Evolutionary conservation across 92 coral and sea anemone genomes (phyloP).

Genomic region (Muricea muricata): DNA sequence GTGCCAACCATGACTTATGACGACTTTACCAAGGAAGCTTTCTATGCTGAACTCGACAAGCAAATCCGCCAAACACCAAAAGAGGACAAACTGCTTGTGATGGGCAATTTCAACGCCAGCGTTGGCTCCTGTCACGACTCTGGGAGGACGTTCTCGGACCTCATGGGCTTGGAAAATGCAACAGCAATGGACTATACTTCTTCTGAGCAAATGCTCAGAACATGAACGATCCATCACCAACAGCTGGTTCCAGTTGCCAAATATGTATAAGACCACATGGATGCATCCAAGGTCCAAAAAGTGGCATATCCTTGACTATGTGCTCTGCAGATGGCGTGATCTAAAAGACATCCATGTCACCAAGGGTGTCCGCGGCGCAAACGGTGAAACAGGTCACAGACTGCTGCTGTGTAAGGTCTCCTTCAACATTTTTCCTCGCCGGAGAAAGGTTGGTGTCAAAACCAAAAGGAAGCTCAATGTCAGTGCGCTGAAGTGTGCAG

Average conservation of each 20-base stretch:
- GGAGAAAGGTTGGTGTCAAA: conserved; percentile 49
- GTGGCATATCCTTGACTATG: conserved; percentile 33
- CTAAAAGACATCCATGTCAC: conserved; percentile 32
- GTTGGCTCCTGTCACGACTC: conserved; percentile 48
- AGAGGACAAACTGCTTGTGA: conserved; percentile 40
- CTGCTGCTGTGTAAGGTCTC: conserved; percentile 24
- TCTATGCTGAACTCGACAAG: conserved; percentile 48
- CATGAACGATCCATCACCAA: conserved; percentile 19
- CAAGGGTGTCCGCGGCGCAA: conserved; percentile 37
- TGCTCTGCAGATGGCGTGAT: conserved; percentile 1
- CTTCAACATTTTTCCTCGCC: conserved; percentile 25
- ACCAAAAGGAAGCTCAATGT: conserved; percentile 47
- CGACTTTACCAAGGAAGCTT: conserved; percentile 54
- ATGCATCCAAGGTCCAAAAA: conserved; percentile 35
- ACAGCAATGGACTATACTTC: conserved; percentile 39
- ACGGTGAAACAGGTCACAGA: conserved; percentile 57
- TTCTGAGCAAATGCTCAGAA: conserved; percentile 11
- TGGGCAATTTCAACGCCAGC: conserved; percentile 62
- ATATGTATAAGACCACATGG: background rate
- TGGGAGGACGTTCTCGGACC: no score
- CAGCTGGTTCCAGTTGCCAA: conserved; percentile 25
- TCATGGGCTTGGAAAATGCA: conserved; percentile 45
- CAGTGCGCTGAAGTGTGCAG: background rate
- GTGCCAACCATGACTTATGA: conserved; percentile 74
- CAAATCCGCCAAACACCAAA: conserved; percentile 29